A percentile compares a stretch with the other conserved stretches of the same genome.
Evolutionary conservation across 2,888 invertebrate genomes (phyloP).

Genomic region (Phaedon cochleariae): DNA sequence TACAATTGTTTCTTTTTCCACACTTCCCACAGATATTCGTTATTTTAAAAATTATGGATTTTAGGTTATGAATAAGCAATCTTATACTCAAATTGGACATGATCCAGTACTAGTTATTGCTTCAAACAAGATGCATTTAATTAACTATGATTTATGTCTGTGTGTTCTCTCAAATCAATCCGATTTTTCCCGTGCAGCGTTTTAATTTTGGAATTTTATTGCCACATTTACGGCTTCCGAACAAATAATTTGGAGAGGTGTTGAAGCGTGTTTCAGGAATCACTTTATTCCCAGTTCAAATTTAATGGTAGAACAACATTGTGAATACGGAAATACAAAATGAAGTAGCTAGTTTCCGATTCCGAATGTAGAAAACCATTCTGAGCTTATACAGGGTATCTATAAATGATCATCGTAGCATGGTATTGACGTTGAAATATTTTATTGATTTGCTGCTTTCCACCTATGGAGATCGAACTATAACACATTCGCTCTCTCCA

Average conservation of each 20-base stretch:
- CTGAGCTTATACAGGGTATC: no score
- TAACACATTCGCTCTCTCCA: no score
- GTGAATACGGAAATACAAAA: not conserved
- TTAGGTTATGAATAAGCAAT: no score
- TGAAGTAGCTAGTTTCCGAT: no score
- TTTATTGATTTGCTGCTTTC: no score
- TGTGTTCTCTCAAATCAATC: not conserved
- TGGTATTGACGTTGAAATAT: no score
- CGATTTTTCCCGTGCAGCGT: constrained; percentile 7
- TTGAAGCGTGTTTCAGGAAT: constrained; percentile 25
- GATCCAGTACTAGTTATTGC: constrained; percentile 4
- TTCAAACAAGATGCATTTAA: not conserved
- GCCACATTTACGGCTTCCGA: constrained; percentile 37
- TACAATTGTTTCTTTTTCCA: no score
- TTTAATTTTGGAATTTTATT: constrained; percentile 44
- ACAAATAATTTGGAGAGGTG: constrained; percentile 41
- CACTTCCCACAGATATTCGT: no score
- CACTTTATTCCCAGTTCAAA: not conserved
- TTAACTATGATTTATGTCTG: not conserved
- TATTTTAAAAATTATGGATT: constrained; percentile 8
- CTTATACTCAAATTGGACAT: constrained; percentile 9
- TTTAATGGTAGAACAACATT: not conserved
- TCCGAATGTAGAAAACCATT: no score
- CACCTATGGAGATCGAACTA: no score
- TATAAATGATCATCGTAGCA: no score